These are phyloP conservation scores for Ptychobarbus kaznakovi DNA, from an alignment of 2,797 vertebrate species.

Conservation along the genomic window DNA sequence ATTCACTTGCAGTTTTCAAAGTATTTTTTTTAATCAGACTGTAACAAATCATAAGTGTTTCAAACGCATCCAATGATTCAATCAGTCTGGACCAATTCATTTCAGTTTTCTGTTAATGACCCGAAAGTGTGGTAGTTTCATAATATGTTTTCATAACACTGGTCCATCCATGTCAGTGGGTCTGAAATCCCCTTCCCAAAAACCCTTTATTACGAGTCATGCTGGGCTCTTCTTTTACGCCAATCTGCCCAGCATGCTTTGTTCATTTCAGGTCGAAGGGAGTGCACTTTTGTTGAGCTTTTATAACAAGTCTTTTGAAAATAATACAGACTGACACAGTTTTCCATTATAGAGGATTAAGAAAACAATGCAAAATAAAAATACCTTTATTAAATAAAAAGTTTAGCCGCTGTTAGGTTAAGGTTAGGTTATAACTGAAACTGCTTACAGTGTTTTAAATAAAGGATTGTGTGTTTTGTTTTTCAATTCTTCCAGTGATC, in stretches of 20 bases:
- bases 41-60: not conserved
- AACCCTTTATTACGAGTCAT: conserved; percentile 42
- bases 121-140: conserved; percentile 45
- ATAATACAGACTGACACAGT: conserved; percentile 53
- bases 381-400: not conserved
- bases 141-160: conserved; percentile 58
- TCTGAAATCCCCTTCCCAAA: conserved; percentile 52
- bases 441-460: not conserved
- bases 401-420: not conserved
- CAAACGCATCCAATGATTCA: conserved; percentile 2
- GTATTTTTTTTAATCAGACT: not conserved
- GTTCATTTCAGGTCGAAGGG: conserved; percentile 64
- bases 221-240: conserved; percentile 50
- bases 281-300: conserved; percentile 47
- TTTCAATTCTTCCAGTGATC: conserved; percentile 76
- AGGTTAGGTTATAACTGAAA: not conserved
- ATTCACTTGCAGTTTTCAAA: conserved; percentile 4
- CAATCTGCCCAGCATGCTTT: conserved; percentile 57
- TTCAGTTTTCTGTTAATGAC: conserved; percentile 18
- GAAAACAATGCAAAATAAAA: not conserved
- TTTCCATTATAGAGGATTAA: not conserved
- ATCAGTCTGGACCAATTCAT: conserved; percentile 12
- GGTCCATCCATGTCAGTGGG: conserved; percentile 60
- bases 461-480: conserved; percentile 15
- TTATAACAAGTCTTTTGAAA: conserved; percentile 33